Evolutionary conservation across 2,888 invertebrate species (phyloP).

Genomic region (Mystacides longicornis): DNA sequence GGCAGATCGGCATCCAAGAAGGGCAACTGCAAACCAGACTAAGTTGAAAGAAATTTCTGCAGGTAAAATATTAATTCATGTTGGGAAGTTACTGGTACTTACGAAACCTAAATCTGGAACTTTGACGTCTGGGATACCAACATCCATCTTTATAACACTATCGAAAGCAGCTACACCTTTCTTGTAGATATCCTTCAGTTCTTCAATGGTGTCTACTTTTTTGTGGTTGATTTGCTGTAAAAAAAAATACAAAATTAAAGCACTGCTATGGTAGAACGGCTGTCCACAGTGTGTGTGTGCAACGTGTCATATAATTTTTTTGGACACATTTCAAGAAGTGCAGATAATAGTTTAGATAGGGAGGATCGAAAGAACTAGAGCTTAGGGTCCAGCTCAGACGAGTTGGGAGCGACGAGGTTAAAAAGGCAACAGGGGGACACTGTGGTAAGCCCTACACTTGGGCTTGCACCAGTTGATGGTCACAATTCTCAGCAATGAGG

Average conservation of each 20-base stretch:
- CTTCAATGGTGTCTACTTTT: constrained; percentile 54
- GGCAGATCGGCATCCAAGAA: constrained; percentile 36
- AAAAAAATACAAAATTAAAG: constrained; percentile 1
- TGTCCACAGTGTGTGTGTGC: too few species aligned
- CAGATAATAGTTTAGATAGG: too few species aligned
- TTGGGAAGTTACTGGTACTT: background rate
- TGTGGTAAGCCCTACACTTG: too few species aligned
- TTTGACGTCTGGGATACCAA: background rate
- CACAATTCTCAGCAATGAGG: too few species aligned
- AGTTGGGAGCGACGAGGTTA: too few species aligned
- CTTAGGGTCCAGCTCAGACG: too few species aligned
- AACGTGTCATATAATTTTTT: too few species aligned
- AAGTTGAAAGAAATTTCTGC: background rate
- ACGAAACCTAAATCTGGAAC: background rate
- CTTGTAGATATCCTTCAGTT: constrained; percentile 54
- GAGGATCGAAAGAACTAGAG: too few species aligned
- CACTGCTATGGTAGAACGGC: too few species aligned
- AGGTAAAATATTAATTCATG: background rate
- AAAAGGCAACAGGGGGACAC: too few species aligned
- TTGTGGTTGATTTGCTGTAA: constrained; percentile 52
- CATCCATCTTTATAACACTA: constrained; percentile 32
- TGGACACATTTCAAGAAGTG: too few species aligned
- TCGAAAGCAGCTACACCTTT: constrained; percentile 51
- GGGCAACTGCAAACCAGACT: background rate
- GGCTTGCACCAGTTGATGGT: too few species aligned